A percentile compares a stretch with the other conserved stretches of the same genome.
Conservation (phyloP, 2,113 vertebrate genomes). For the Connochaetes taurinus region DNA sequence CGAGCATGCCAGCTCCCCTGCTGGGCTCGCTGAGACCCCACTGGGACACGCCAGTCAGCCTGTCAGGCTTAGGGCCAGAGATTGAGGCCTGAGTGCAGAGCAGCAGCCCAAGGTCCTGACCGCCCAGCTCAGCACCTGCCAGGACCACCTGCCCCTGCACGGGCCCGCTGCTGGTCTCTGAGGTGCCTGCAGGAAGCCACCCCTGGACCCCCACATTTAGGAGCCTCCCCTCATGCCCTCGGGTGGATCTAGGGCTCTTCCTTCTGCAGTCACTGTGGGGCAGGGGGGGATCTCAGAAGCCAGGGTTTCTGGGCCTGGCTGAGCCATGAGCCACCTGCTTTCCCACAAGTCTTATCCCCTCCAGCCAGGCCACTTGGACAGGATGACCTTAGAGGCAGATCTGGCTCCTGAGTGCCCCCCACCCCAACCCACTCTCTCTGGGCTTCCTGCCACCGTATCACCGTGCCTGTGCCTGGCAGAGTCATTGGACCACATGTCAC, state of each 20-base stretch:
- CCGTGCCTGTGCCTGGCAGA: fast-evolving
- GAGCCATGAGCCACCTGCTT: background rate
- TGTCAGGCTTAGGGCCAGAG: background rate
- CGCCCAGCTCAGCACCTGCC: background rate
- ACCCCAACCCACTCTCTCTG: too few relatives aligned
- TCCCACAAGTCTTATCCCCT: background rate
- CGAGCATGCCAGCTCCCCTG: too few relatives aligned
- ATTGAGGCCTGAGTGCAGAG: background rate
- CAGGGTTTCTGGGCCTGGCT: background rate
- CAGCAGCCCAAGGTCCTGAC: background rate
- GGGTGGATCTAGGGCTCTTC: too few relatives aligned
- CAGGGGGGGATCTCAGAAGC: background rate
- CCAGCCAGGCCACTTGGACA: too few relatives aligned
- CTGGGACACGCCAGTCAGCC: background rate
- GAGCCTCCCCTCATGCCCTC: background rate
- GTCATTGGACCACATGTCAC: fast-evolving
- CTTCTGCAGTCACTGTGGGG: background rate
- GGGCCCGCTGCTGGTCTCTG: background rate
- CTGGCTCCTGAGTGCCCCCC: background rate
- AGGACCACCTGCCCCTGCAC: too few relatives aligned
- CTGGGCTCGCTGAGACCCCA: background rate
- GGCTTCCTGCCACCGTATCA: background rate
- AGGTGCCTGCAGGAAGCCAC: background rate
- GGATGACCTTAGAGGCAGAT: background rate
- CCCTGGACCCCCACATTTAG: background rate